A percentile compares a stretch with the other conserved stretches of the same genome.
phyloP scores from a whole-genome alignment of 2,888 invertebrate genomes.

The Nomada fucata region DNA sequence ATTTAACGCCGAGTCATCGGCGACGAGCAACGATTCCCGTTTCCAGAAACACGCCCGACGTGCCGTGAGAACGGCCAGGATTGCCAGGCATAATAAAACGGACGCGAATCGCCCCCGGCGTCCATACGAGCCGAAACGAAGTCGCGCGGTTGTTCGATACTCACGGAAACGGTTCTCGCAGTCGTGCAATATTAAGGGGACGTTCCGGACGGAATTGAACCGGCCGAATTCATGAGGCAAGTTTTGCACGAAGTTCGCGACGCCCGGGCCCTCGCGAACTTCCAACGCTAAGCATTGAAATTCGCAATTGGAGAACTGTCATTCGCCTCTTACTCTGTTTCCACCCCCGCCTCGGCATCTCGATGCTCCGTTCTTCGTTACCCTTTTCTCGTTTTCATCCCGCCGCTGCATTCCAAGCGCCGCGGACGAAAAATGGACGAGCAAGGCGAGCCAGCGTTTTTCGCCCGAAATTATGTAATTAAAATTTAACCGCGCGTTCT shows the following conservation, averaged over 20 bases:
- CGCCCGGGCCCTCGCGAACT: conserved; percentile 53
- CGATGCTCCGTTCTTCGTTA: background rate
- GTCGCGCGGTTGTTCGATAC: conserved; percentile 54
- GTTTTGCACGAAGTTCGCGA: conserved; percentile 53
- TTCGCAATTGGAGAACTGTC: conserved; percentile 57
- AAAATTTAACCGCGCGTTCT: conserved; percentile 36
- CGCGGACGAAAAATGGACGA: background rate
- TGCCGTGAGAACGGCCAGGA: conserved; percentile 29
- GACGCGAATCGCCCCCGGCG: conserved; percentile 44
- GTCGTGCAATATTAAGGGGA: conserved; percentile 64
- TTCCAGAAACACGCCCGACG: background rate
- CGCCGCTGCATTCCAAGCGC: background rate
- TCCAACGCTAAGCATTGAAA: conserved; percentile 60
- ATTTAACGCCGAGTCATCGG: conserved; percentile 14
- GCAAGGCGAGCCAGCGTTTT: background rate
- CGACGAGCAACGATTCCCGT: conserved; percentile 35
- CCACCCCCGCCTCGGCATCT: background rate
- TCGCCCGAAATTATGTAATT: conserved; percentile 28
- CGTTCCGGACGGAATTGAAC: conserved; percentile 57
- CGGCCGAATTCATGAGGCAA: conserved; percentile 69
- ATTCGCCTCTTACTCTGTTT: conserved; percentile 6
- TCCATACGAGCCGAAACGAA: conserved; percentile 31
- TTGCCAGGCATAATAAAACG: conserved; percentile 53
- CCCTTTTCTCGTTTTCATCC: background rate
- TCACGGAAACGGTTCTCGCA: conserved; percentile 57